Conservation (phyloP, 2,113 vertebrate species). For the Cepphus grylle region DNA sequence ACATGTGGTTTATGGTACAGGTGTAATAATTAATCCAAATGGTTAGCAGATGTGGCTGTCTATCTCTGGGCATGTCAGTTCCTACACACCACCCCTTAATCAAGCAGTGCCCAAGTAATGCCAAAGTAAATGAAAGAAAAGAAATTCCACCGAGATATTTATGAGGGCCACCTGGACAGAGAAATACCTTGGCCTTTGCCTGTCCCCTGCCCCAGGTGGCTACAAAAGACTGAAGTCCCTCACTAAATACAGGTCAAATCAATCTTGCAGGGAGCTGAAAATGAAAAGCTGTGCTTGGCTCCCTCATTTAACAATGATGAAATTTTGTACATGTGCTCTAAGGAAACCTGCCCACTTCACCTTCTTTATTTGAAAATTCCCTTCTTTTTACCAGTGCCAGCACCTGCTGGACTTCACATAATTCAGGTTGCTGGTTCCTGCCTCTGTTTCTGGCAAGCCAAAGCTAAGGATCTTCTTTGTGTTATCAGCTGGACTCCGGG, state of each 20-base stretch:
- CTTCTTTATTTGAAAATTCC: constrained; percentile 22
- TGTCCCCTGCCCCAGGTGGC: constrained; percentile 50
- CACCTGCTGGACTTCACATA: neutral
- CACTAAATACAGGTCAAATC: constrained; percentile 35
- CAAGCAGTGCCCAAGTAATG: constrained; percentile 71
- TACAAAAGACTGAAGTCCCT: constrained; percentile 51
- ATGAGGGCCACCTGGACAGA: constrained; percentile 75
- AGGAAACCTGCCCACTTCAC: neutral
- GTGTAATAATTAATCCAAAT: constrained; percentile 80
- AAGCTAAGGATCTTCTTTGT: neutral
- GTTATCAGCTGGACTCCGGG: neutral
- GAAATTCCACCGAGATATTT: constrained; percentile 76
- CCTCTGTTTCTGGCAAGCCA: neutral
- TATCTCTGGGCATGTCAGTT: constrained; percentile 69
- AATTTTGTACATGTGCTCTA: neutral
- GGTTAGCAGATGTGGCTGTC: constrained; percentile 76
- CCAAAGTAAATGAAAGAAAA: constrained; percentile 81
- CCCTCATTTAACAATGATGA: constrained; percentile 23
- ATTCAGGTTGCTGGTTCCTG: neutral
- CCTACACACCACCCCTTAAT: constrained; percentile 66
- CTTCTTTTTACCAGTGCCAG: neutral
- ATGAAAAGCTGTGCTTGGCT: constrained; percentile 43
- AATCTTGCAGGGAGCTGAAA: constrained; percentile 46
- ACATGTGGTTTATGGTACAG: constrained; percentile 75
- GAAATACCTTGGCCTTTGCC: constrained; percentile 63